Evolutionary conservation across 64 coral and sea anemone species (phyloP).

Genomic region (Montipora cactus): DNA sequence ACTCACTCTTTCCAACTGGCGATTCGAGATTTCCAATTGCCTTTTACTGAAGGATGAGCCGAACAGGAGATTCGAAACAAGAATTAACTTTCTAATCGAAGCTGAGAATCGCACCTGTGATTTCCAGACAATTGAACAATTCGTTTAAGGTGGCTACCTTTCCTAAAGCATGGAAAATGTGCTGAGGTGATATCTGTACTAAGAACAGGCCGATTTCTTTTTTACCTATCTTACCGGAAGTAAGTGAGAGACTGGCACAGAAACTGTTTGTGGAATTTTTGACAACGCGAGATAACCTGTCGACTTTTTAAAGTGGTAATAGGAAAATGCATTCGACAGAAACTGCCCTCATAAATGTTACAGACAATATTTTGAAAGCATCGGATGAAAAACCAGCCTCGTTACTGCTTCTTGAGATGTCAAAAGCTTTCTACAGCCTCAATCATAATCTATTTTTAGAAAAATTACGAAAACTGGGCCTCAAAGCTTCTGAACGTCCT

Average conservation of each 20-base stretch:
- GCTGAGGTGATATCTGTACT: slow-evolving; percentile 55
- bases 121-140: slow-evolving; percentile 41
- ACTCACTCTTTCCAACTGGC: no score
- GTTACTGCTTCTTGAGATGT: slow-evolving; percentile 20
- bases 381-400: slow-evolving; percentile 38
- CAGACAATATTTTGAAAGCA: slow-evolving; percentile 55
- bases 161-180: slow-evolving; percentile 51
- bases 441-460: no score
- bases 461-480: not conserved
- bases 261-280: no score
- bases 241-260: no score
- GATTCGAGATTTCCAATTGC: no score
- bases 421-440: slow-evolving; percentile 6
- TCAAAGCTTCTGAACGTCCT: not conserved
- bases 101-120: slow-evolving; percentile 9
- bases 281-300: no score
- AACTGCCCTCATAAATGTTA: slow-evolving; percentile 45
- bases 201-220: no score
- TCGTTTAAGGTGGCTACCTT: slow-evolving; percentile 23
- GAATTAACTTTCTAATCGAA: no score
- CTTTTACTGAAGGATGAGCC: no score
- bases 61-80: no score
- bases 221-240: no score
- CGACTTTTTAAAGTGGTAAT: slow-evolving; percentile 61
- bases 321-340: slow-evolving; percentile 58